phyloP scores from a whole-genome alignment of 2,113 vertebrate species.

The Hipposideros armiger region DNA sequence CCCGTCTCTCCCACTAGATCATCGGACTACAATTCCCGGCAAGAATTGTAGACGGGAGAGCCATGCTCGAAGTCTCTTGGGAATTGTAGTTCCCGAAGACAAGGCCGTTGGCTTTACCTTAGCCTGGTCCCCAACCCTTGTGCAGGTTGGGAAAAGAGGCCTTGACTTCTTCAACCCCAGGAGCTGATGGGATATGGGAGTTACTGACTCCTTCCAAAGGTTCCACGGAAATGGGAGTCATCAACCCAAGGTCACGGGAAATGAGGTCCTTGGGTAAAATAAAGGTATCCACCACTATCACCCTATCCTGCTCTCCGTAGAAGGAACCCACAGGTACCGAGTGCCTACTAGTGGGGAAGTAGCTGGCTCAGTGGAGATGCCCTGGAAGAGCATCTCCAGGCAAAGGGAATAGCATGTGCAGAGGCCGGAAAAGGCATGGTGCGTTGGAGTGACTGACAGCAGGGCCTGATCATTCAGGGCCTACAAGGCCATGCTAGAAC shows the following conservation, averaged over 20 bases:
- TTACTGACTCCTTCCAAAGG: not conserved
- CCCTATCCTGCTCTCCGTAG: fast-evolving
- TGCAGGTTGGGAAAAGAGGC: not conserved
- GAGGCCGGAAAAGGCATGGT: not conserved
- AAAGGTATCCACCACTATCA: too few relatives aligned
- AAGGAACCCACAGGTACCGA: not conserved
- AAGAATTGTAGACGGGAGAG: not conserved
- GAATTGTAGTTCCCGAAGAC: not conserved
- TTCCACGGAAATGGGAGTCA: not conserved
- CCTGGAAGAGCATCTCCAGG: not conserved
- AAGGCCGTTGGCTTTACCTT: fast-evolving
- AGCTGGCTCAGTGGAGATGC: not conserved
- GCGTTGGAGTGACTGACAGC: not conserved
- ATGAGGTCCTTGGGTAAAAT: not conserved
- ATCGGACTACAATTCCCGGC: not conserved
- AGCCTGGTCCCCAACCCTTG: too few relatives aligned
- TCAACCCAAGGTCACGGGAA: not conserved
- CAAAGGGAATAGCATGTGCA: not conserved
- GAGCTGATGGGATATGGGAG: not conserved
- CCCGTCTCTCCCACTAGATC: fast-evolving
- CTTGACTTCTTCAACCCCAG: not conserved
- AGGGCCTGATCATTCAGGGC: not conserved
- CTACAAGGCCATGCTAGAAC: not conserved
- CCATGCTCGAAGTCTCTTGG: not conserved
- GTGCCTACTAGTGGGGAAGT: fast-evolving